Evolutionary conservation across 2,797 vertebrate species (phyloP).

Genomic region (Octomys mimax): DNA sequence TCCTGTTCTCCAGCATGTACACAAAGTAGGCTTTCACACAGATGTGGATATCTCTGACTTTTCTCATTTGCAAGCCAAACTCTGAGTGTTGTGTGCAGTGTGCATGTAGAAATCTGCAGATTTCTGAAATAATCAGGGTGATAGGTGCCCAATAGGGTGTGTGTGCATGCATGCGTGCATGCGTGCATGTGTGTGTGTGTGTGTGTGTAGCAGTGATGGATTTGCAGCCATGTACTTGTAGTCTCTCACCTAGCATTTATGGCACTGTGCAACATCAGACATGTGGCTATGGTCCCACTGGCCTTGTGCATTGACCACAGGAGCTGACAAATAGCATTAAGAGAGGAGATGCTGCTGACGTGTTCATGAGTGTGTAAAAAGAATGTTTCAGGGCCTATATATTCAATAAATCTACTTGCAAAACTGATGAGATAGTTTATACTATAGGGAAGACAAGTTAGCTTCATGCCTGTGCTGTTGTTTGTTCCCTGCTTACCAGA

Average conservation of each 20-base stretch:
- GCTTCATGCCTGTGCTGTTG: background rate
- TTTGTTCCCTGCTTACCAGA: slow-evolving; percentile 34
- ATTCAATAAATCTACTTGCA: slow-evolving; percentile 68
- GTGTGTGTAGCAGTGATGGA: background rate
- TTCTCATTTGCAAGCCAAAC: background rate
- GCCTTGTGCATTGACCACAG: background rate
- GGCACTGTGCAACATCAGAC: background rate
- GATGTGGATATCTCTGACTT: background rate
- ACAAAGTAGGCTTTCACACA: background rate
- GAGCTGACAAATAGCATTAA: background rate
- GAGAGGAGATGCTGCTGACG: slow-evolving; percentile 3
- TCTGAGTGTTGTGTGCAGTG: background rate
- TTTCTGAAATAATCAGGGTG: too few species aligned
- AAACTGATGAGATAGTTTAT: slow-evolving; percentile 17
- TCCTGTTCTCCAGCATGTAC: background rate
- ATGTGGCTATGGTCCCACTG: background rate
- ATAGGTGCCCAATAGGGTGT: too few species aligned
- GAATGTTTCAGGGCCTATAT: background rate
- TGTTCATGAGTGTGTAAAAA: slow-evolving; percentile 54
- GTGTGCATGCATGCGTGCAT: too few species aligned
- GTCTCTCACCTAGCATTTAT: background rate
- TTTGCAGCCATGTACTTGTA: background rate
- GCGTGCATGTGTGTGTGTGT: background rate
- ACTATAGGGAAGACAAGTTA: slow-evolving; percentile 36
- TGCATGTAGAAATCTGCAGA: too few species aligned